Evolutionary conservation across 2,113 vertebrate genomes (phyloP).

Genomic region (Condylura cristata): DNA sequence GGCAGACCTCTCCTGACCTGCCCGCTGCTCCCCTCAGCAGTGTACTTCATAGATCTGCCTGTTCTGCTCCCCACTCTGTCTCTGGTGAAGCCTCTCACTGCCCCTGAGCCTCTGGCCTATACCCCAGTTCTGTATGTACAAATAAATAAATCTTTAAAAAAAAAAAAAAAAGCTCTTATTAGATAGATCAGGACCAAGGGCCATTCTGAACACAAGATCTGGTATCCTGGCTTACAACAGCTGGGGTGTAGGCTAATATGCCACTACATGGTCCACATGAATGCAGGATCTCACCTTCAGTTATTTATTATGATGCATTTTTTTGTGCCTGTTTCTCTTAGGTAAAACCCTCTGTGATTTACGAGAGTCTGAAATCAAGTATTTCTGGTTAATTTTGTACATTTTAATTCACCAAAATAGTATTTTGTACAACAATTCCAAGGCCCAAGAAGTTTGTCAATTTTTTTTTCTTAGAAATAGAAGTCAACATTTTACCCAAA

Average conservation of each 20-base stretch:
- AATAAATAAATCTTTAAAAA: too few species aligned
- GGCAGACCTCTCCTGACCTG: too few species aligned
- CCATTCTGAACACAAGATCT: neutral
- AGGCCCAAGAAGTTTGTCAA: slow-evolving; percentile 56
- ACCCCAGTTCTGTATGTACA: too few species aligned
- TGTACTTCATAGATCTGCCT: too few species aligned
- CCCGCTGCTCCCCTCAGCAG: too few species aligned
- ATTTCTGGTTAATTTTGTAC: slow-evolving; percentile 69
- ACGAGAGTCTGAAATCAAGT: slow-evolving; percentile 68
- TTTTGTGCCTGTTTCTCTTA: slow-evolving; percentile 71
- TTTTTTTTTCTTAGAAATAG: slow-evolving; percentile 58
- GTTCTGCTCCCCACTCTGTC: too few species aligned
- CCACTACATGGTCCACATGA: neutral
- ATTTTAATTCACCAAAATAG: slow-evolving; percentile 66
- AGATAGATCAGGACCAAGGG: neutral
- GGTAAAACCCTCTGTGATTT: slow-evolving; percentile 69
- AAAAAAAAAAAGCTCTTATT: neutral
- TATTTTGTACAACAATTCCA: slow-evolving; percentile 56
- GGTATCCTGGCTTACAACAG: neutral
- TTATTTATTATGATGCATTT: slow-evolving; percentile 54
- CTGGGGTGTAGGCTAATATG: neutral
- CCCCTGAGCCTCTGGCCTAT: too few species aligned
- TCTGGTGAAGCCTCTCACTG: too few species aligned
- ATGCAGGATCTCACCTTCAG: slow-evolving; percentile 31
- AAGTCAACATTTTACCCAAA: slow-evolving; percentile 56